phyloP scores from a whole-genome alignment of 2,113 vertebrate species.

The Caranx melampygus region DNA sequence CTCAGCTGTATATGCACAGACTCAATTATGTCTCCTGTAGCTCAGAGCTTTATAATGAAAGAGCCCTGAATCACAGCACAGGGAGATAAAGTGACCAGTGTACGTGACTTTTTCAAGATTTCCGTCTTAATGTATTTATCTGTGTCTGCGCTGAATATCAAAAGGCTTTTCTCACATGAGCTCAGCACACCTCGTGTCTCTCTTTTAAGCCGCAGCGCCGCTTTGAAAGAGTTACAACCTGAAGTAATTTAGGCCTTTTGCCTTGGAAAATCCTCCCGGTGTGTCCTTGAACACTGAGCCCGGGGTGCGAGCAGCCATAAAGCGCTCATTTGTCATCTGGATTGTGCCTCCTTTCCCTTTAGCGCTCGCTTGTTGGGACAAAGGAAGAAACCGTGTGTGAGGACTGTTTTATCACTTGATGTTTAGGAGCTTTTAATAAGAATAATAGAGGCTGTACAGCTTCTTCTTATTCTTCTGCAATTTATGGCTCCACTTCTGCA shows the following conservation, averaged over 20 bases:
- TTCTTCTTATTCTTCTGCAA: constrained; percentile 20
- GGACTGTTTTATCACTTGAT: constrained; percentile 51
- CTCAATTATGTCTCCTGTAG: constrained; percentile 51
- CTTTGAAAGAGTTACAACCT: constrained; percentile 62
- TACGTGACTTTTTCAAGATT: constrained; percentile 31
- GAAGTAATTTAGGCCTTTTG: constrained; percentile 59
- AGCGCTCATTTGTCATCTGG: constrained; percentile 68
- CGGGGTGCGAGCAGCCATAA: constrained; percentile 43
- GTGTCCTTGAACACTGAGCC: constrained; percentile 70
- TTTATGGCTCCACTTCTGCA: constrained; percentile 24
- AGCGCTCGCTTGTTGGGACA: constrained; percentile 44
- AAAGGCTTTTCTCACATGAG: constrained; percentile 31
- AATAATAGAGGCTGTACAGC: not conserved
- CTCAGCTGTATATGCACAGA: constrained; percentile 45
- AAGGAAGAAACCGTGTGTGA: constrained; percentile 19
- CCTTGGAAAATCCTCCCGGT: constrained; percentile 60
- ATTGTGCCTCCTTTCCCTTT: constrained; percentile 50
- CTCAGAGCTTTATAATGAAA: constrained; percentile 47
- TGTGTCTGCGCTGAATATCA: constrained; percentile 44
- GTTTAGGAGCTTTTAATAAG: constrained; percentile 62
- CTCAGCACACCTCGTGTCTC: constrained; percentile 20
- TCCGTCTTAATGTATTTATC: constrained; percentile 48
- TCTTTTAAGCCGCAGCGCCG: constrained; percentile 46
- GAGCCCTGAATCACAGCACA: constrained; percentile 35
- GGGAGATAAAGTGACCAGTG: constrained; percentile 49